These are phyloP conservation scores for Iguana delicatissima DNA, from an alignment of 2,797 vertebrate genomes.

Conservation along the genomic window DNA sequence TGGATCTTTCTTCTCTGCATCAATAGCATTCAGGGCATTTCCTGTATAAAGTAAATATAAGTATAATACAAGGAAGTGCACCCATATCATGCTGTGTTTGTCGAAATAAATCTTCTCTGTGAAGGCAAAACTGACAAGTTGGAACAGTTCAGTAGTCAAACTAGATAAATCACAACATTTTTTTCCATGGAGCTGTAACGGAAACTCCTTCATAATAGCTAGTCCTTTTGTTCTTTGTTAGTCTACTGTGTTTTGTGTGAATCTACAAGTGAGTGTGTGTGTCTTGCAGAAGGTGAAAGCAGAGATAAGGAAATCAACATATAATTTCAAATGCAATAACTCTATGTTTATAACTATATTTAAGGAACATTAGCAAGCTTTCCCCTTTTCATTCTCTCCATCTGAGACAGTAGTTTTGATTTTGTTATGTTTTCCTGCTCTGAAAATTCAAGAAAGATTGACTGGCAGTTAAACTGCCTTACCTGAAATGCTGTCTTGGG, in stretches of 20 bases:
- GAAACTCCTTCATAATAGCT: slow-evolving; percentile 56
- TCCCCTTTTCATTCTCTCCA: not conserved
- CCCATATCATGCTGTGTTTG: slow-evolving; percentile 67
- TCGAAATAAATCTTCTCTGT: slow-evolving; percentile 54
- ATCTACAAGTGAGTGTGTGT: not conserved
- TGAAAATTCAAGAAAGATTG: not conserved
- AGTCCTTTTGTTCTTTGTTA: slow-evolving; percentile 39
- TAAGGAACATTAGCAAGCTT: not conserved
- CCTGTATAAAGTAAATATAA: slow-evolving; percentile 60
- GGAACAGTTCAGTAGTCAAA: not conserved
- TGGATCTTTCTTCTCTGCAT: slow-evolving; percentile 63
- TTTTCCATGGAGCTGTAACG: slow-evolving; percentile 58
- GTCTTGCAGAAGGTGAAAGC: not conserved
- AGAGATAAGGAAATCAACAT: not conserved
- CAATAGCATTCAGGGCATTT: slow-evolving; percentile 73
- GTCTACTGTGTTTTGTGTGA: not conserved
- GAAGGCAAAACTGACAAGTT: slow-evolving; percentile 52
- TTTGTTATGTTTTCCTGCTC: not conserved
- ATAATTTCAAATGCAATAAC: not conserved
- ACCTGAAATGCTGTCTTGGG: not conserved
- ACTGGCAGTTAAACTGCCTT: not conserved
- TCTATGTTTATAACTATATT: not conserved
- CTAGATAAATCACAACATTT: slow-evolving; percentile 65
- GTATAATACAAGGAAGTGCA: slow-evolving; percentile 55
- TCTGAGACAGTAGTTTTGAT: not conserved